Base-by-base conservation (phyloP, 2,888 invertebrate species). In the Dynastes maya region DNA sequence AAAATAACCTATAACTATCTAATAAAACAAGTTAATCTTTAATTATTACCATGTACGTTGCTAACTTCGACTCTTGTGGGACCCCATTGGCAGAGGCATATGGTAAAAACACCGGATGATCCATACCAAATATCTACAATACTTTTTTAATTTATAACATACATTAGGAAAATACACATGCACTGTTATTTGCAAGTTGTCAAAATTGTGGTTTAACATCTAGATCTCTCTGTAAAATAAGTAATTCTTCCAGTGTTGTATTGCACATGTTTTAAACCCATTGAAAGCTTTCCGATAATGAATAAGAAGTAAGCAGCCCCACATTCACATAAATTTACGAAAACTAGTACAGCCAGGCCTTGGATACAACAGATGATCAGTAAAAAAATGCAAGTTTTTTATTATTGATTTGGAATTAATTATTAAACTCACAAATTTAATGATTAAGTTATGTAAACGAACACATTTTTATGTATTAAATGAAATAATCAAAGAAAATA, bases 31-130 rank as follows among this genome's bases (percentile, higher is more conserved):
- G 58, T 45, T 79, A 53, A 63, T 75, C 61, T 63, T 61, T 58
- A 64, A 55, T 71, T 80, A 88, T 89, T 89, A 95, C 95, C 95
- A 95, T 95, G 87, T 96, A 63, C 80, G 95, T 95, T 80, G 94
- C 95, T 87, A 96, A 90, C 89, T 96, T 96, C 80, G 95, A 96
- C 89, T 96, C 95, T 88, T 95, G 93, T 68, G 95, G 95, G 85
- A 95, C 92, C 85, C 94, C 95, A 90, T 92, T 92, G 78, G 94
- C 91, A 81, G 93, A 91, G 80, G 93, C 90, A 87, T 93, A 93
- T 81, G 91, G 90, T 86, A 92, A 92, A 86, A 93, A 92, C 88
- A 95, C 92, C 82, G 94, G 94, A 91, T 95, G 95, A 91, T 95
- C 95, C 95, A 95, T 95, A 82, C 81, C 83, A 78, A 81, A 65